Base-by-base conservation (phyloP, 2,888 invertebrate species). In the Heliconius charithonia region DNA sequence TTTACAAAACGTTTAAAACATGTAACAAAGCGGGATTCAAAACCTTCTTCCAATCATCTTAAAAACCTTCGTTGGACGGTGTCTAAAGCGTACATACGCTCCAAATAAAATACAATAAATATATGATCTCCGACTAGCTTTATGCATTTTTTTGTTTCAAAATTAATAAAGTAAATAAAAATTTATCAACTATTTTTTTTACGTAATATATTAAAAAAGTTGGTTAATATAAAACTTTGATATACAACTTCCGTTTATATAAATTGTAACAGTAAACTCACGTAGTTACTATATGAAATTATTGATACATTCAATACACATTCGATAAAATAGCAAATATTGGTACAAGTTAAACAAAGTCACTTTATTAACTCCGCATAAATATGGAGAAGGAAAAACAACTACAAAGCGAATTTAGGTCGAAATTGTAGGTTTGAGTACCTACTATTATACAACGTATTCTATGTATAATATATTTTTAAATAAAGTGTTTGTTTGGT, bases 311-410 rank as follows among this genome's bases (percentile, higher is more conserved):
- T 56, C 25, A 69, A 69, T 41, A 71, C 70, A 73, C 27, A 51
- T 77, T 72, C 65, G 45, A 77, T 77, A 65, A 72, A 77, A 77
- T 27, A 45, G 32, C 32, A 72, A 76, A 77, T 66, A 77, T 77
- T 66, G 37, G 16, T 45, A 72, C 27, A 77, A 51, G 51, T 51
- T 37, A 71, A 72, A 66, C 65, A 72, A 77, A 71, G 71, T 56
- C 51, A 72, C 63, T 51, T 75, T 74, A 70, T 74, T 69, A 70
- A 74, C 69, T 67, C 67, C 74, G 70, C 70, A 62, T 75, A 75
- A 74, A 78, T 69, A 78, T 63, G 22, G 37, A 45, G 25, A 65
- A 32, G 37, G 45, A 77, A 56, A 29, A 71, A 65, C 32, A 70
- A 62, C 63, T 71, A 29, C 71, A 13, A 45, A 45, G 25, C 62